A percentile compares a stretch with the other conserved stretches of the same genome.
These are phyloP conservation scores for Siniperca chuatsi DNA, from an alignment of 2,113 vertebrate species.

Conservation along the genomic window DNA sequence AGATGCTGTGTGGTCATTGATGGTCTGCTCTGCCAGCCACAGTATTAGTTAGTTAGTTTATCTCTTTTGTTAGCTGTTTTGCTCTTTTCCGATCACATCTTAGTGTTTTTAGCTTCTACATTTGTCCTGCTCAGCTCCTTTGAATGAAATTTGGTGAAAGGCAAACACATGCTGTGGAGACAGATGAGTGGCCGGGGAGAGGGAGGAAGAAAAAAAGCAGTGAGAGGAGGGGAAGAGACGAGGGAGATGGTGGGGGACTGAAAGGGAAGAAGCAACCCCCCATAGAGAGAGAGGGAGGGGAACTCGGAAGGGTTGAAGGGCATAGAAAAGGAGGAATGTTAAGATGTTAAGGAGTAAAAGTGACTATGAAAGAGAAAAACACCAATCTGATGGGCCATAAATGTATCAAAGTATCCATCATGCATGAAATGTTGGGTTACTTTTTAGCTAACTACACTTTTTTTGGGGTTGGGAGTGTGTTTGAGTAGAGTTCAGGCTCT, in stretches of 20 bases:
- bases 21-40: slow-evolving; percentile 3
- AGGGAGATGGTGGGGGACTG: slow-evolving; percentile 74
- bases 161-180: slow-evolving; percentile 81
- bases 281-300: slow-evolving; percentile 74
- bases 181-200: slow-evolving; percentile 73
- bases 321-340: slow-evolving; percentile 75
- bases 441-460: slow-evolving; percentile 44
- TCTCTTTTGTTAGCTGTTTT: slow-evolving; percentile 51
- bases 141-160: slow-evolving; percentile 78
- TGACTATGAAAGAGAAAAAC: slow-evolving; percentile 46
- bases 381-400: slow-evolving; percentile 52
- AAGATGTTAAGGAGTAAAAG: slow-evolving; percentile 68
- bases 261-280: slow-evolving; percentile 80
- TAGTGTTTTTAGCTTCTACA: slow-evolving; percentile 30
- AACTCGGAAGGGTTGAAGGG: slow-evolving; percentile 75
- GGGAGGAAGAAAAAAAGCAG: slow-evolving; percentile 48
- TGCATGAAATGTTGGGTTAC: slow-evolving; percentile 38
- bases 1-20: slow-evolving; percentile 23
- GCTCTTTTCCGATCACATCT: slow-evolving; percentile 50
- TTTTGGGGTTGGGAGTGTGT: slow-evolving; percentile 30
- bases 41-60: slow-evolving; percentile 56
- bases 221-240: slow-evolving; percentile 53
- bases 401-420: slow-evolving; percentile 35
- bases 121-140: slow-evolving; percentile 64
- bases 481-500: slow-evolving; percentile 40